A percentile compares a stretch with the other conserved stretches of the same genome.
Evolutionary conservation across 2,888 invertebrate species (phyloP).

Genomic region (Cerastis leucographa): DNA sequence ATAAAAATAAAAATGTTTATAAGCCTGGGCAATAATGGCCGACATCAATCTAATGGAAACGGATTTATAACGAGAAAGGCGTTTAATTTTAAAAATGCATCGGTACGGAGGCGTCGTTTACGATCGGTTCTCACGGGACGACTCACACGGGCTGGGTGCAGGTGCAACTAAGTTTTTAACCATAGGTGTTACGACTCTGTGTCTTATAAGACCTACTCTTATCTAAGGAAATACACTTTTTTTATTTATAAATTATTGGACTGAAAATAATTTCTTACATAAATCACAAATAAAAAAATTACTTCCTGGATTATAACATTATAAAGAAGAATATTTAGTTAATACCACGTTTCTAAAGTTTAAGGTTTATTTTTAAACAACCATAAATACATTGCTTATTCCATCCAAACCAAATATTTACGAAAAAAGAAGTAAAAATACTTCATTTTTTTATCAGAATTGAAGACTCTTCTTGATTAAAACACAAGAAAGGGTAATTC

Average conservation of each 20-base stretch:
- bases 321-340: too few species aligned
- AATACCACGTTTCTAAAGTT: too few species aligned
- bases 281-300: too few species aligned
- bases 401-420: neutral
- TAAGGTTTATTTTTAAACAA: neutral
- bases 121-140: constrained; percentile 48
- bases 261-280: too few species aligned
- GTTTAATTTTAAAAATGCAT: constrained; percentile 71
- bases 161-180: neutral
- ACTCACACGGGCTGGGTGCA: constrained; percentile 50
- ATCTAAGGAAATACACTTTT: too few species aligned
- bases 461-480: neutral
- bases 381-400: neutral
- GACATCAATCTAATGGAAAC: constrained; percentile 66
- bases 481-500: constrained; percentile 8
- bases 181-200: too few species aligned
- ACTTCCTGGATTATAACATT: too few species aligned
- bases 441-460: neutral
- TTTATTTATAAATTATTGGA: too few species aligned
- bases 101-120: constrained; percentile 60
- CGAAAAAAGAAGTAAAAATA: neutral
- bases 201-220: too few species aligned
- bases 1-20: constrained; percentile 27
- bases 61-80: constrained; percentile 63
- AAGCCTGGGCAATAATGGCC: constrained; percentile 55